Evolutionary conservation across 2,113 vertebrate species (phyloP), one percentile per base, ranked within the genome.

Genomic region (Suncus etruscus): DNA sequence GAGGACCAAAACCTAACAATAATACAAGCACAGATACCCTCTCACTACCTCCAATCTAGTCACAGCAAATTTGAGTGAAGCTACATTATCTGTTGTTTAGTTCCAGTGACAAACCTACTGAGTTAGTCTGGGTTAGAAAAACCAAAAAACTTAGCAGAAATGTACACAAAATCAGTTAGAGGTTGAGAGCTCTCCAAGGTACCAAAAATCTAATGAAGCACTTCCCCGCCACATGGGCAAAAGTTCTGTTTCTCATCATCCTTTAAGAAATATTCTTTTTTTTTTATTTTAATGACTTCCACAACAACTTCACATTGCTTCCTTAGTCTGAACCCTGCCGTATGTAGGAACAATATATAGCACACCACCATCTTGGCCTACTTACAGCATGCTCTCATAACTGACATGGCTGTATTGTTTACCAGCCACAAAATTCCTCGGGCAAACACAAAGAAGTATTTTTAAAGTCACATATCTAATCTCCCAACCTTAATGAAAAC

Each of bases 101-200:
- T 61, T 61, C 47, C 84, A 29, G 31, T 68, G 18, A 61, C 1
- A 65, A 63, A 85, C 72, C 8, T 63, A 63, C 32, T 61, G 20
- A 89, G 7, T 14, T 10, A 79, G 2, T 20, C 47, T 51, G 72
- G 48, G 1, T 20, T 76, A 65, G 24, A 22, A 78, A 4, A 4
- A 39, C 63, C 54, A 85, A 86, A 78, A 31, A 14, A 14, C 61
- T 78, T 50, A 70, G n/a, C 39, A n/a, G 48, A 29, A 61, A 11
- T 45, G 82, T 22, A 74, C 7, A 74, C 31, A 81, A 89, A 72
- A 92, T 45, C 47, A 86, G 25, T 69, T 24, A 18, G 70, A 48
- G 83, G 25, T 3, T 45, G 27, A 87, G 90, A 77, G 39, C 93
- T 95, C 88, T 94, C 90, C 86, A 93, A 88, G 92, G 86, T 94